Evolutionary conservation across 2,888 invertebrate species (phyloP).

Genomic region (Polymixis lichenea): DNA sequence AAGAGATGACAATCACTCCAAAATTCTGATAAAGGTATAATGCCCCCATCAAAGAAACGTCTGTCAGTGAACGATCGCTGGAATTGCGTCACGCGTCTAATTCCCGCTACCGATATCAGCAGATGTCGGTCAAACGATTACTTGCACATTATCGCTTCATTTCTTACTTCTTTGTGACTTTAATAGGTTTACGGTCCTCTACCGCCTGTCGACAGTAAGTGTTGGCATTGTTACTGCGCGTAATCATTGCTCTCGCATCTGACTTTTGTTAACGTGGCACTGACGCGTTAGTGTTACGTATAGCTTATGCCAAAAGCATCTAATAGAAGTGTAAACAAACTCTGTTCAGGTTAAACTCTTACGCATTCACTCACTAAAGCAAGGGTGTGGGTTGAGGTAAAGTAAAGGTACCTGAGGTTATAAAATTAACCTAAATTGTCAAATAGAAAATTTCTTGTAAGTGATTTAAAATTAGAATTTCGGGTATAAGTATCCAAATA

Average conservation of each 20-base stretch:
- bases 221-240: background rate
- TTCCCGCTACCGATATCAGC: constrained; percentile 30
- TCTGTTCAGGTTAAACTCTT: too few species aligned
- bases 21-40: constrained; percentile 37
- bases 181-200: background rate
- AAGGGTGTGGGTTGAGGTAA: too few species aligned
- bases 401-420: background rate
- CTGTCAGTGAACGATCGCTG: constrained; percentile 32
- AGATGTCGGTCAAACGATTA: background rate
- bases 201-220: too few species aligned
- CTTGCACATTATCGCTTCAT: constrained; percentile 3
- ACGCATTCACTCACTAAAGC: background rate
- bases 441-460: background rate
- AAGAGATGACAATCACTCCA: background rate
- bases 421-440: too few species aligned
- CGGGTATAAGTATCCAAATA: background rate
- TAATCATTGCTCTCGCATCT: background rate
- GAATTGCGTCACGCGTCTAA: constrained; percentile 35
- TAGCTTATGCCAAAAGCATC: background rate
- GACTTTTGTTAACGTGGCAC: background rate
- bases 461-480: background rate
- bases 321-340: background rate
- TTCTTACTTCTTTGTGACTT: background rate
- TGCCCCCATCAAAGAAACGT: constrained; percentile 27
- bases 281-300: background rate